These are phyloP conservation scores for Glaucopsyche alexis DNA, from an alignment of 2,888 invertebrate species.

Conservation along the genomic window DNA sequence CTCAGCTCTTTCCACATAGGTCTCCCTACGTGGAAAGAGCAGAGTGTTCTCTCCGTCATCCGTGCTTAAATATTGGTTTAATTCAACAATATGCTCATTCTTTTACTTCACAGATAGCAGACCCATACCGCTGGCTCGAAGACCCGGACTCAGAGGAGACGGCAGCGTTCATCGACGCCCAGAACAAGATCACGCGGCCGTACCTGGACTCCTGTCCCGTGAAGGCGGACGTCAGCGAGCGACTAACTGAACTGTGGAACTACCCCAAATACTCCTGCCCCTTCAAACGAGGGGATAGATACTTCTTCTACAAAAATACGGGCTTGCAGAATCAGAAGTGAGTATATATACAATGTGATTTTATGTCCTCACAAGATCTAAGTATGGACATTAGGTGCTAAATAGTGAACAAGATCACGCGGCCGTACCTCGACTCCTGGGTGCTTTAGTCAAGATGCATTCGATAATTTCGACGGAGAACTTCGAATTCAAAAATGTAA, in stretches of 20 bases:
- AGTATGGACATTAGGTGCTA: too few relatives aligned
- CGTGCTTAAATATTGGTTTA: too few relatives aligned
- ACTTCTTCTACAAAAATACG: constrained; percentile 95
- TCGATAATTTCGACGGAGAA: too few relatives aligned
- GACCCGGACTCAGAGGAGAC: constrained; percentile 97
- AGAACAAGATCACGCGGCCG: constrained; percentile 93
- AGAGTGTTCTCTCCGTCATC: too few relatives aligned
- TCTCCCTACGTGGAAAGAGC: too few relatives aligned
- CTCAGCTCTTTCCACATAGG: too few relatives aligned
- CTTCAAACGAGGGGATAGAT: constrained; percentile 88
- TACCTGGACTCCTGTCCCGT: constrained; percentile 89
- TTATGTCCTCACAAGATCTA: too few relatives aligned
- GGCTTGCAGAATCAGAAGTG: constrained; percentile 98
- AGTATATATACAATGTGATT: constrained; percentile 42
- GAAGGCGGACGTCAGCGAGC: constrained; percentile 85
- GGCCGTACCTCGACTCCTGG: too few relatives aligned
- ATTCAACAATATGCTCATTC: too few relatives aligned
- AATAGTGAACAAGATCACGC: too few relatives aligned
- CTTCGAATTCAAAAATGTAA: too few relatives aligned
- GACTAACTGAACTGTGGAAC: constrained; percentile 95
- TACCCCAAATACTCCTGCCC: constrained; percentile 97
- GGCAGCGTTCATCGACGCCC: constrained; percentile 91
- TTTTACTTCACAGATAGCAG: constrained; percentile 81
- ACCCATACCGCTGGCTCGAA: constrained; percentile 98
- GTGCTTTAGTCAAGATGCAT: too few relatives aligned